Evolutionary conservation across 2,113 vertebrate genomes (phyloP).

Genomic region (Capreolus pygargus): DNA sequence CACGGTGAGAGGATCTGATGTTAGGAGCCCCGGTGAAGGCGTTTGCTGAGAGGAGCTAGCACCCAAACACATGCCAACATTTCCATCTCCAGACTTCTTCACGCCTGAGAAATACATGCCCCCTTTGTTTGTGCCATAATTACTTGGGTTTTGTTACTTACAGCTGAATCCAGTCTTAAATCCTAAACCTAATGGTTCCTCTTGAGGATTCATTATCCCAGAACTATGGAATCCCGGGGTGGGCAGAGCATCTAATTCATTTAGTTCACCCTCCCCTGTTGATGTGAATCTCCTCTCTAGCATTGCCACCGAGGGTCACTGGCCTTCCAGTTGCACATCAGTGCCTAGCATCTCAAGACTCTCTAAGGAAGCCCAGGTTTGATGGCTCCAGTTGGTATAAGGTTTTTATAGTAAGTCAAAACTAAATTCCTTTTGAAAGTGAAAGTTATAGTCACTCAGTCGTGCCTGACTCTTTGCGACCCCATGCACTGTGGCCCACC

Average conservation of each 20-base stretch:
- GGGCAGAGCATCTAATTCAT: not conserved
- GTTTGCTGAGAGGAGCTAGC: not conserved
- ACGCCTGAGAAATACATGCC: not conserved
- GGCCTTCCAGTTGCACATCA: not conserved
- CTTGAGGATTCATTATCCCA: not conserved
- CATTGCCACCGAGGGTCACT: fast-evolving
- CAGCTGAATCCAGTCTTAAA: not conserved
- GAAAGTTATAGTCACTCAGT: not conserved
- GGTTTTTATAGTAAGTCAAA: not conserved
- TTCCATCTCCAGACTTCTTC: not conserved
- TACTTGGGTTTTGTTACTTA: not conserved
- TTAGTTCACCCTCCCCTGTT: no score
- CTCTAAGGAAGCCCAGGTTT: not conserved
- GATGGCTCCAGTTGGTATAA: not conserved
- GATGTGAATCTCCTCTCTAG: not conserved
- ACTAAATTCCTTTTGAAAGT: not conserved
- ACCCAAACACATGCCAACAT: not conserved
- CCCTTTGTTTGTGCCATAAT: not conserved
- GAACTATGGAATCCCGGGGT: not conserved
- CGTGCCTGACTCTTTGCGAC: fast-evolving
- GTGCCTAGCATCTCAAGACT: not conserved
- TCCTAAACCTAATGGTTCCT: not conserved
- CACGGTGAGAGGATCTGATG: fast-evolving
- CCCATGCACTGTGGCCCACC: not conserved
- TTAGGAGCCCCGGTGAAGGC: not conserved